Percentiles rank a stretch among this genome's conserved stretches.
These are phyloP conservation scores for Bubalus kerabau DNA, from an alignment of 2,113 vertebrate genomes.

Conservation along the genomic window DNA sequence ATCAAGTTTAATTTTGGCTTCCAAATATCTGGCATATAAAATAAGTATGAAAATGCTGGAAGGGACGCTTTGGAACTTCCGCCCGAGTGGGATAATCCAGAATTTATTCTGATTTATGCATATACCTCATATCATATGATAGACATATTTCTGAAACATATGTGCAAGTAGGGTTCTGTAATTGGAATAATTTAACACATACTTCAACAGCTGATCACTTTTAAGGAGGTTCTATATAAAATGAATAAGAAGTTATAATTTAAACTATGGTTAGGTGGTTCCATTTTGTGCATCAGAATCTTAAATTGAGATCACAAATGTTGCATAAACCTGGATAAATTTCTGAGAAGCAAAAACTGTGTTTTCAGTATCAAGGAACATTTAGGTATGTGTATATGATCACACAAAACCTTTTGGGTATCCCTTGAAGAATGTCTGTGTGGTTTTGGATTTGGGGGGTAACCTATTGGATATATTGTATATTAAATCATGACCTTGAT, in stretches of 20 bases:
- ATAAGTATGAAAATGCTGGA: background rate
- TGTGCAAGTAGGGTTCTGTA: background rate
- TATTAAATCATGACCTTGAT: background rate
- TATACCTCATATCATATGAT: background rate
- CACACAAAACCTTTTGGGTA: background rate
- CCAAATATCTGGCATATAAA: constrained; percentile 46
- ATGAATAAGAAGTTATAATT: background rate
- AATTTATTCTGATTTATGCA: background rate
- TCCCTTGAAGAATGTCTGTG: background rate
- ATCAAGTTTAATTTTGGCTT: constrained; percentile 54
- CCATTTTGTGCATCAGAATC: background rate
- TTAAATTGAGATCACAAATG: background rate
- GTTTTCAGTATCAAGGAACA: background rate
- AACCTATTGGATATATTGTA: background rate
- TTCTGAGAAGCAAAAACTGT: background rate
- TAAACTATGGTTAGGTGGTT: background rate
- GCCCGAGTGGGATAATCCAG: background rate
- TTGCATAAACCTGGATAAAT: background rate
- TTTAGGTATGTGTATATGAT: background rate
- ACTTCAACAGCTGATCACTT: background rate
- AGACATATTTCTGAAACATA: constrained; percentile 28
- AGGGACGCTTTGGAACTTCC: background rate
- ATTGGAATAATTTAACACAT: background rate
- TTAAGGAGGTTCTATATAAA: background rate
- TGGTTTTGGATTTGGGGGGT: background rate